Conservation (phyloP, 1,140 invertebrate genomes). For the Euglossa dilemma region DNA sequence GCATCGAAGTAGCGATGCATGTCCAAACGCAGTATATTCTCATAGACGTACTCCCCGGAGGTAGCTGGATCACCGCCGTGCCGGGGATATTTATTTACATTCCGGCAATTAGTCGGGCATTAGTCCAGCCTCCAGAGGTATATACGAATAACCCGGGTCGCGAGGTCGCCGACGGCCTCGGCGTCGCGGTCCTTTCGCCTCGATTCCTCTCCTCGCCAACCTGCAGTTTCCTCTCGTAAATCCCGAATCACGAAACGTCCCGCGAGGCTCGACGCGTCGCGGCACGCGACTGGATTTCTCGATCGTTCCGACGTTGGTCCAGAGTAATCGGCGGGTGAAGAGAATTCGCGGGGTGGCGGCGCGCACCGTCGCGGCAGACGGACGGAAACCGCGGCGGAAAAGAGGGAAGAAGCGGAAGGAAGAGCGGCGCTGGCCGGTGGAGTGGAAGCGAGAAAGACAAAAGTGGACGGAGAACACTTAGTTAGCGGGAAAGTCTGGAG, state of each 20-base stretch:
- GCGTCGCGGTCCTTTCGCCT: not conserved
- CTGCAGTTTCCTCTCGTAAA: constrained; percentile 2
- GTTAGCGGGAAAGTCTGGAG: constrained; percentile 48
- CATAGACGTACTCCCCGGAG: constrained; percentile 75
- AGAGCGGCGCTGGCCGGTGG: too few species aligned
- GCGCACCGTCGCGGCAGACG: not conserved
- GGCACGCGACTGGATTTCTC: not conserved
- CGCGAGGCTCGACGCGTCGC: not conserved
- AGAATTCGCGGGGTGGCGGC: too few species aligned
- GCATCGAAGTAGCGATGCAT: constrained; percentile 79
- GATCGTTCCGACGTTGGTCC: not conserved
- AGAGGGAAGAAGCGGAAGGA: not conserved
- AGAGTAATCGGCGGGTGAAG: too few species aligned
- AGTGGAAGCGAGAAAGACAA: not conserved
- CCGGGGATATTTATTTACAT: constrained; percentile 82
- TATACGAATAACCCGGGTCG: constrained; percentile 19
- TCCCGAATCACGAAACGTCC: constrained; percentile 4
- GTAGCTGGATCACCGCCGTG: constrained; percentile 66
- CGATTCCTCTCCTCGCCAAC: not conserved
- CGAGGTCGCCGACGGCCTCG: not conserved
- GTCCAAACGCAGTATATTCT: constrained; percentile 80
- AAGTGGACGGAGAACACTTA: constrained; percentile 50
- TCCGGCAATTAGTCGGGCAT: constrained; percentile 80
- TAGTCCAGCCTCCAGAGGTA: constrained; percentile 73
- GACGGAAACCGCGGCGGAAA: constrained; percentile 28